Evolutionary conservation across 2,797 vertebrate genomes (phyloP).

Genomic region (Pangasius mekongensis): DNA sequence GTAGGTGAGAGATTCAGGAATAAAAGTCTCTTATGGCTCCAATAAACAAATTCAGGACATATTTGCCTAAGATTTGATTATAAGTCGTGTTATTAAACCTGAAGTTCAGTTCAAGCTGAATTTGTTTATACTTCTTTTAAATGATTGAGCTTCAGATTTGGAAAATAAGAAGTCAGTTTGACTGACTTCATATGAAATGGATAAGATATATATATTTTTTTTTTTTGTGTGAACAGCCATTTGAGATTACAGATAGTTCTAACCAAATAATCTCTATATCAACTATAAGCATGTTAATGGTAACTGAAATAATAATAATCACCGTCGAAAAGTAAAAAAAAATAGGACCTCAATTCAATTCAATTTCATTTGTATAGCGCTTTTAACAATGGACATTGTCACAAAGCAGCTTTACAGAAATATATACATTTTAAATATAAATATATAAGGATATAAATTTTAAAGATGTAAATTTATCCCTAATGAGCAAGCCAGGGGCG

Average conservation of each 20-base stretch:
- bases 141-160: neutral
- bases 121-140: neutral
- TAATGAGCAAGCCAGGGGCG: too few species aligned
- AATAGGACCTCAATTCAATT: neutral
- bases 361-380: too few species aligned
- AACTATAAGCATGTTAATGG: neutral
- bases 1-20: neutral
- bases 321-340: neutral
- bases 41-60: neutral
- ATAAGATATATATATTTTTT: neutral
- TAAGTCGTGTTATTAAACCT: neutral
- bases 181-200: neutral
- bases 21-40: neutral
- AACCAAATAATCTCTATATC: neutral
- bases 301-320: neutral
- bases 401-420: too few species aligned
- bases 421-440: too few species aligned
- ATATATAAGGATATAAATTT: too few species aligned
- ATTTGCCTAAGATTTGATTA: neutral
- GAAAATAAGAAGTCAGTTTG: neutral
- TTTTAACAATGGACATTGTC: too few species aligned
- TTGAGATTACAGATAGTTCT: neutral
- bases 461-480: too few species aligned
- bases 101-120: neutral
- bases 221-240: neutral